Conservation (phyloP, 2,113 vertebrate species). For the Peucedramus taeniatus region DNA sequence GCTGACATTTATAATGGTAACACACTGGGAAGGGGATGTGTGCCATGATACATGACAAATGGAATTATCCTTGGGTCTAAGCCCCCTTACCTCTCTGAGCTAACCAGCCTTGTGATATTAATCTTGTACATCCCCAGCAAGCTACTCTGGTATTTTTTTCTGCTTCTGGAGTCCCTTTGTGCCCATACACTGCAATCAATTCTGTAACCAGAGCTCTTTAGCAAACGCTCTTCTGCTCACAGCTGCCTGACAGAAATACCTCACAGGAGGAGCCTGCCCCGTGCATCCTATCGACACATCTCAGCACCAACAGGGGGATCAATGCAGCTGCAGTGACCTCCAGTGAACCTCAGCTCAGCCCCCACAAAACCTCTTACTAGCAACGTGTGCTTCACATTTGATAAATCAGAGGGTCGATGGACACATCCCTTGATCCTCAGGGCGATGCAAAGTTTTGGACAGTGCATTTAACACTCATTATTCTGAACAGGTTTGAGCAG, state of each 20-base stretch:
- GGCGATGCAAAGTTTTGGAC: not conserved
- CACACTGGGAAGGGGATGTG: slow-evolving; percentile 39
- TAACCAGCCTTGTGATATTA: not conserved
- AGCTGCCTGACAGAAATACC: not conserved
- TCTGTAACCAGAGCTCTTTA: not conserved
- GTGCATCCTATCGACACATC: not conserved
- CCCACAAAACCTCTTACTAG: not conserved
- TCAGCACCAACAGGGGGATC: not conserved
- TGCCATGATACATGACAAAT: slow-evolving; percentile 39
- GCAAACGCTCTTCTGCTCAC: not conserved
- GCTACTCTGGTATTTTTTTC: not conserved
- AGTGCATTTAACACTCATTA: not conserved
- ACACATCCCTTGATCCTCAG: not conserved
- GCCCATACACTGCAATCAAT: not conserved
- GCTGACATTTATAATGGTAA: slow-evolving; percentile 47
- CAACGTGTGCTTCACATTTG: not conserved
- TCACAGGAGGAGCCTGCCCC: not conserved
- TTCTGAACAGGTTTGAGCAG: not conserved
- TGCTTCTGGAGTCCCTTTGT: not conserved
- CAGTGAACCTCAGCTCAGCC: not conserved
- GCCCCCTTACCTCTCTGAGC: not conserved
- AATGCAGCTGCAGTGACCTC: not conserved
- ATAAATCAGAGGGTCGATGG: not conserved
- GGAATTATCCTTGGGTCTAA: slow-evolving; percentile 36
- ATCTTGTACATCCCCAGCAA: not conserved